Evolutionary conservation across 2,888 invertebrate species (phyloP).

Genomic region (Hoplodrina blanda): DNA sequence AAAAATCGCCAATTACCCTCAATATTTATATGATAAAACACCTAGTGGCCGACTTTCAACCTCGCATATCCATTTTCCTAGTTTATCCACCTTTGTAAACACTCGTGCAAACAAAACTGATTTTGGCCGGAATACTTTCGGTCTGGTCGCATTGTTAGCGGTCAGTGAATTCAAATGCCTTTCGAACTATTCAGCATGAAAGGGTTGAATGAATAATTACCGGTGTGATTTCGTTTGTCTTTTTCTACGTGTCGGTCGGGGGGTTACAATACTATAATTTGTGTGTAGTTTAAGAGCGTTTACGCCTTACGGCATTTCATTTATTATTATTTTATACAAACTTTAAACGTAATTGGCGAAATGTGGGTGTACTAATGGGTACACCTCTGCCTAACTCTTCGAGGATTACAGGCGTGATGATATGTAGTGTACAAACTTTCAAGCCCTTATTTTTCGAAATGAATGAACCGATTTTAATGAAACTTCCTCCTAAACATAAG

Average conservation of each 20-base stretch:
- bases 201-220: slow-evolving; percentile 45
- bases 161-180: slow-evolving; percentile 19
- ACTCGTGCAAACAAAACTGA: slow-evolving; percentile 26
- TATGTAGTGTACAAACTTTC: no score
- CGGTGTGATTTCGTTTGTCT: slow-evolving; percentile 24
- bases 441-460: no score
- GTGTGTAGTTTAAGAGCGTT: background rate
- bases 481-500: no score
- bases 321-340: no score
- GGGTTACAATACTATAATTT: slow-evolving; percentile 12
- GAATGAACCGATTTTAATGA: no score
- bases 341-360: no score
- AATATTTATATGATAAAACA: no score
- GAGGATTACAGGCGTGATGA: no score
- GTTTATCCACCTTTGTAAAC: slow-evolving; percentile 13
- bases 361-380: no score
- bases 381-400: no score
- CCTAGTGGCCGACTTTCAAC: background rate
- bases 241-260: background rate
- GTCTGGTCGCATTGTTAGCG: slow-evolving; percentile 29
- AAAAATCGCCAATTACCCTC: no score
- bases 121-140: slow-evolving; percentile 43
- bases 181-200: slow-evolving; percentile 29
- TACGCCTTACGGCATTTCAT: no score
- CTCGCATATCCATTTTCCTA: background rate